Base-by-base conservation (phyloP, 2,888 invertebrate species). In the Phanerotoma sp. region DNA sequence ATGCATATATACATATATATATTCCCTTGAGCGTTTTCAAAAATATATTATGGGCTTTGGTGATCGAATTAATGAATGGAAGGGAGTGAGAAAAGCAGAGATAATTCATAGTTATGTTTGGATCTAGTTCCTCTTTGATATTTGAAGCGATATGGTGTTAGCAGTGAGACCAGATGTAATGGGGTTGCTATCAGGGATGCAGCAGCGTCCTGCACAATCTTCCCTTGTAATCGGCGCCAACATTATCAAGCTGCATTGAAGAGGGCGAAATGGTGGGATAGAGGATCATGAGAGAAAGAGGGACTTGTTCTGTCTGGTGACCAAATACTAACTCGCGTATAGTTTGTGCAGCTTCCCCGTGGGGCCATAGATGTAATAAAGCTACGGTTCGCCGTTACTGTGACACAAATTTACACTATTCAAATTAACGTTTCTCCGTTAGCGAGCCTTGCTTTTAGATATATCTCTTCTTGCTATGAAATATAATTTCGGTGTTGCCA, bases 401-500 rank as follows among this genome's bases (percentile, higher is more conserved):
- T 42, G 50, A 50, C 32, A 50, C 33, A 41, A 50, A 50, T 33
- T 42, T 50, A 33, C 41, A 50, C 41, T 42, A 33, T 33, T 15
- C 37, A 22, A 30, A 50, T 50, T 50, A 50, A 38, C 41, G 32
- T 15, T n/a, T 9, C 40, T 50, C 21, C 11, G 21, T 20, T 28
- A 30, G 18, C 28, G 25, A 38, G 35, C 37, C 16, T 3, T 30
- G 49, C 30, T 49, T 40, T 11, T 30, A 49, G 30, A 16, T 50
- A 42, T 41, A 50, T 33, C 16, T 33, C 32, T 32, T 42, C 40
- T 15, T 42, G 22, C 41, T 16, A 33, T 50, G 35, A 41, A 50
- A 50, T 50, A 50, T 50, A 50, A 50, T 42, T 50, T 41, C 22
- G 42, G 33, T 50, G 42, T 50, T 40, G 41, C 25, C 18, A 41